These are phyloP conservation scores for Drosophila mauritiana DNA, from an alignment of 1,140 invertebrate genomes.

Conservation along the genomic window DNA sequence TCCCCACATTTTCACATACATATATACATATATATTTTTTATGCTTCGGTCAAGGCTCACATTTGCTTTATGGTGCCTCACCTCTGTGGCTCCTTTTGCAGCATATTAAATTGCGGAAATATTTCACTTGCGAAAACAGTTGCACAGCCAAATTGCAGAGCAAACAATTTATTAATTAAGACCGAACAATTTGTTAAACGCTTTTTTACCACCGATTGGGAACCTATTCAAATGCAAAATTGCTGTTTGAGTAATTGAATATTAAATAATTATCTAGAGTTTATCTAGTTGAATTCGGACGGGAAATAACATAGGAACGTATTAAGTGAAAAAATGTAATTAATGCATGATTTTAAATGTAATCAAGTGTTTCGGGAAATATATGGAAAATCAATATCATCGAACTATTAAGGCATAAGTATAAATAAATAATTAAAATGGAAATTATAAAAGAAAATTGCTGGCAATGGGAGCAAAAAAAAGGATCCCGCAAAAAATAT, in stretches of 20 bases:
- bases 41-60: conserved; percentile 1
- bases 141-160: conserved; percentile 4
- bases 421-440: conserved; percentile 65
- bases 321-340: conserved; percentile 12
- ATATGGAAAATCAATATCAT: conserved; percentile 27
- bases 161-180: conserved; percentile 51
- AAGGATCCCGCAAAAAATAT: conserved; percentile 6
- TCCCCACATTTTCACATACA: conserved; percentile 23
- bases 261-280: conserved; percentile 60
- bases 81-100: conserved; percentile 4
- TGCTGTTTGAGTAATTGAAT: conserved; percentile 66
- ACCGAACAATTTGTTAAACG: conserved; percentile 46
- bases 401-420: conserved; percentile 67
- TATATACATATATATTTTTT: conserved; percentile 25
- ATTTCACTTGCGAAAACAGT: conserved; percentile 18
- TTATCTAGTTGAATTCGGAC: conserved; percentile 26
- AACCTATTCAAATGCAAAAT: conserved; percentile 56
- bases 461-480: conserved; percentile 1
- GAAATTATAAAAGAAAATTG: conserved; percentile 47
- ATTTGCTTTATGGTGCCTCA: conserved; percentile 16
- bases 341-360: conserved; percentile 24
- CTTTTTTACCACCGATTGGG: conserved; percentile 13
- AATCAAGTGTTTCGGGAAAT: conserved; percentile 32
- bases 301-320: background rate
- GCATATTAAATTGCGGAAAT: conserved; percentile 28